phyloP scores from a whole-genome alignment of 2,888 invertebrate species.

The Blomia tropicalis region DNA sequence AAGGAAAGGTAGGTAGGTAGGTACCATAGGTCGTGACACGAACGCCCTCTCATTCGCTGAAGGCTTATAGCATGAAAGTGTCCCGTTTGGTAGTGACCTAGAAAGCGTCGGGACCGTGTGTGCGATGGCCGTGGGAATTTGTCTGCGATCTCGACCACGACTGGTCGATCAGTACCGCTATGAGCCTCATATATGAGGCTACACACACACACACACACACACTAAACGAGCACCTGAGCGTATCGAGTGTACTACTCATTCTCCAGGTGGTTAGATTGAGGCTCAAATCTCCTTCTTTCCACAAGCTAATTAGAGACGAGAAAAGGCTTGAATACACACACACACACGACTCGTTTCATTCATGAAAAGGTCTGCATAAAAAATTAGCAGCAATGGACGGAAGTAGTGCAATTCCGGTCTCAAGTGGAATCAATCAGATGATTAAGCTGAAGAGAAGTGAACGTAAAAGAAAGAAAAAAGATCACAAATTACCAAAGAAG shows the following conservation, averaged over 20 bases:
- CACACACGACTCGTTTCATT: constrained; percentile 8
- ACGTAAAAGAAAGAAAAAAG: neutral
- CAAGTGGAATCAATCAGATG: neutral
- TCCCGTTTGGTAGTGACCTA: neutral
- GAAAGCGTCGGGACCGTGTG: constrained; percentile 8
- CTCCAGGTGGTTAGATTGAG: constrained; percentile 6
- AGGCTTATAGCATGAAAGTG: neutral
- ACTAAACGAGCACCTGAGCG: constrained; percentile 13
- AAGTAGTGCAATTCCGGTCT: neutral
- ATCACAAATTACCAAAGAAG: too few species aligned
- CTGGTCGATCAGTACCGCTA: too few species aligned
- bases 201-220: too few species aligned
- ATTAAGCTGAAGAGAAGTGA: neutral
- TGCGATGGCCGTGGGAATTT: constrained; percentile 9
- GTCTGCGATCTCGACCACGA: too few species aligned
- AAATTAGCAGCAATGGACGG: too few species aligned
- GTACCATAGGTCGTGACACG: neutral
- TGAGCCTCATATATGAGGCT: too few species aligned
- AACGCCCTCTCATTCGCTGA: too few species aligned
- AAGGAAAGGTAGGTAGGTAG: neutral
- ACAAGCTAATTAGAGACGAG: constrained; percentile 7
- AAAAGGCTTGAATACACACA: neutral
- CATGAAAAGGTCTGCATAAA: constrained; percentile 3
- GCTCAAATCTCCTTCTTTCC: neutral
- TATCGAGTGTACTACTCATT: too few species aligned